Base-by-base conservation (phyloP, 2,113 vertebrate species). In the Excalfactoria chinensis region DNA sequence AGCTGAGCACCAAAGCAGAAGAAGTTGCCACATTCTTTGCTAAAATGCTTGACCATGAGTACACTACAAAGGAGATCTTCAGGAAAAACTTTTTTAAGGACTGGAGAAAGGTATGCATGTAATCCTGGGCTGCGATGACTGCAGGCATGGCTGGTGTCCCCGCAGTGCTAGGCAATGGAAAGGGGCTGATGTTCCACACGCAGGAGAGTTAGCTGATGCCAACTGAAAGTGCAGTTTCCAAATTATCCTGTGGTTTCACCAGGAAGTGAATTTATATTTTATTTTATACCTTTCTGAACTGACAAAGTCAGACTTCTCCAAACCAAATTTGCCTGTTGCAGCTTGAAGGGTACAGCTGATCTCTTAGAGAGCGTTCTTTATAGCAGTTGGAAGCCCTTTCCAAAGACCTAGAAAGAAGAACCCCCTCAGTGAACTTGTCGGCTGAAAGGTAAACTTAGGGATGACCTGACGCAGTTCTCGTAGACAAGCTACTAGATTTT, bases 41-140 rank as follows among this genome's bases (percentile, higher is more conserved):
- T 95, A 99, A 99, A 98, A 99, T 99, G 99, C 98, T 99, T 88
- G 99, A 99, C 94, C 99, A 99, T 13, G 99, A 99, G 93, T 99
- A 99, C 97, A 99, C 99, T 95, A 99, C 99, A 74, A 99, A 99
- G 96, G 99, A 99, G 84, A 98, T 99, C 95, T 99, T 99, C 95
- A 98, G 98, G 96, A 99, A 99, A 98, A 99, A 99, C 97, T 99
- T 99, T 91, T 99, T 98, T 94, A 99, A 99, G 93, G 99, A 99
- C 97, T 99, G 99, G 99, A 98, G 98, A 89, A 99, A 99, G 99
- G 99, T 99, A 97, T 9, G 66, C 15, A 76, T 1, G 0, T 41
- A 21, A 26, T 59, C 40, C n/a, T 79, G 92, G 81, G 63, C 78
- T 84, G 43, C 11, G 44, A 7, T 14, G 43, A 3, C 71, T 59